phyloP scores from a whole-genome alignment of 2,113 vertebrate genomes.

The Sphaerodactylus townsendi region DNA sequence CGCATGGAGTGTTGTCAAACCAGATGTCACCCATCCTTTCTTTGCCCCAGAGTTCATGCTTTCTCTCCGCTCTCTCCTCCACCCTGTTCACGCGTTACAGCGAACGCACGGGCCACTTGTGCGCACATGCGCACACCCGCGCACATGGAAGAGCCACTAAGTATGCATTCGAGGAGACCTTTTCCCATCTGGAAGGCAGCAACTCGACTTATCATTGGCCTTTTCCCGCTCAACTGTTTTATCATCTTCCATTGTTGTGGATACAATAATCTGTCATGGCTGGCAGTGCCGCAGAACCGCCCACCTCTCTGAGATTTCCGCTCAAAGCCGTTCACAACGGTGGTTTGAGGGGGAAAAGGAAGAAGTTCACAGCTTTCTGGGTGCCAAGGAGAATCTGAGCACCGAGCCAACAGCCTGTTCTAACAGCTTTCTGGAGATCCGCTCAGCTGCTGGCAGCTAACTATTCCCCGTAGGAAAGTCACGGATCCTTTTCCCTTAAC shows the following conservation, averaged over 20 bases:
- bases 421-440: not conserved
- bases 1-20: no score
- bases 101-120: no score
- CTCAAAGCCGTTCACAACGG: rapidly evolving
- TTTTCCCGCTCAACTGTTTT: not conserved
- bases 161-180: no score
- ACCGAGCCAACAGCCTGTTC: not conserved
- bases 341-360: not conserved
- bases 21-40: no score
- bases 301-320: not conserved
- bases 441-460: rapidly evolving
- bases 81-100: no score
- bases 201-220: no score
- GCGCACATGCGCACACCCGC: no score
- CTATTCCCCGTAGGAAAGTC: not conserved
- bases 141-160: no score
- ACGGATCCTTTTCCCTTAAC: not conserved
- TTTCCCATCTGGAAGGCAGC: no score
- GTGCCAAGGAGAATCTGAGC: rapidly evolving
- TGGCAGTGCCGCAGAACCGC: not conserved
- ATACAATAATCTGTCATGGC: not conserved
- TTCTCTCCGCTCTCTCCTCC: no score
- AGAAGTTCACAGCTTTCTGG: not conserved
- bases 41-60: no score
- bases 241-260: not conserved